Evolutionary conservation across 2,888 invertebrate genomes (phyloP).

Genomic region (Craniophora ligustri): DNA sequence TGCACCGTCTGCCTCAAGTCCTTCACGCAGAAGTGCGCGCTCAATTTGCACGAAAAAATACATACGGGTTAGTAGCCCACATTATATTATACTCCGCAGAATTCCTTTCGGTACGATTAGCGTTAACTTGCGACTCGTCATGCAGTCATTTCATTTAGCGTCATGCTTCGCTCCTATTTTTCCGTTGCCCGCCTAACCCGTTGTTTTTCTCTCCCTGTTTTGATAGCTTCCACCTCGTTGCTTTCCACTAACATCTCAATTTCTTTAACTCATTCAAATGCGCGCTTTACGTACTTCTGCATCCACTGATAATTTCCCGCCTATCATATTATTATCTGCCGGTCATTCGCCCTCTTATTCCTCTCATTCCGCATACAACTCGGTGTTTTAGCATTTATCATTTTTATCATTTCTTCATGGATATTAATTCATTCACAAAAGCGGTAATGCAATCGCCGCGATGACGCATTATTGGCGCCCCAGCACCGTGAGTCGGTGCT

Average conservation of each 20-base stretch:
- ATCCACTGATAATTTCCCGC: conserved; percentile 72
- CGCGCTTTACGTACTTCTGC: conserved; percentile 85
- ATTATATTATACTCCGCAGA: conserved; percentile 80
- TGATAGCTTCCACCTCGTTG: conserved; percentile 84
- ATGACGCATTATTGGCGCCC: conserved; percentile 77
- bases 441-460: conserved; percentile 88
- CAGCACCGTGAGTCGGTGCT: conserved; percentile 59
- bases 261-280: conserved; percentile 74
- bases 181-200: conserved; percentile 87
- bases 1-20: conserved; percentile 90
- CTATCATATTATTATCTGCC: conserved; percentile 70
- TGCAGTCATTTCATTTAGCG: conserved; percentile 82
- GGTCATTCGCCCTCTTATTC: conserved; percentile 67
- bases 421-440: conserved; percentile 88
- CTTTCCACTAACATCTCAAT: conserved; percentile 84
- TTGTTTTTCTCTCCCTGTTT: conserved; percentile 76
- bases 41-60: conserved; percentile 90
- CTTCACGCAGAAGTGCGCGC: conserved; percentile 90
- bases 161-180: conserved; percentile 84
- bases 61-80: conserved; percentile 90
- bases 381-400: conserved; percentile 76
- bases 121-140: conserved; percentile 72
- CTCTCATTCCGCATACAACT: conserved; percentile 72
- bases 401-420: conserved; percentile 84
- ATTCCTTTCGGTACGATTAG: conserved; percentile 79